phyloP scores from a whole-genome alignment of 1,140 invertebrate genomes.

The Ceratitis capitata region DNA sequence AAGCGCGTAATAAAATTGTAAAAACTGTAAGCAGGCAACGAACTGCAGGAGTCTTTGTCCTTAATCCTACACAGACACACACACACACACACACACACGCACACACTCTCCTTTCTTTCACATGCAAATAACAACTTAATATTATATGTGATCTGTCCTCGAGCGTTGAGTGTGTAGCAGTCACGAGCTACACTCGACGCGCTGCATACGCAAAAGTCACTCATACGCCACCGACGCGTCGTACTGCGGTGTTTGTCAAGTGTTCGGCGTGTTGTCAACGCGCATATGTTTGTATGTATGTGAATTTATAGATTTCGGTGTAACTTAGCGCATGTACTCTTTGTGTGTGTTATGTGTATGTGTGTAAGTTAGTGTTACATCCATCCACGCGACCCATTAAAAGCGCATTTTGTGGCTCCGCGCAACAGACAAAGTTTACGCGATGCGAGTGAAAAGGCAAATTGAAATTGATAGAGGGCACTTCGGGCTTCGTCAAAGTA shows the following conservation, averaged over 20 bases:
- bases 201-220: background rate
- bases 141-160: slow-evolving; percentile 2
- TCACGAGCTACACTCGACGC: background rate
- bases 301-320: too few species aligned
- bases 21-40: background rate
- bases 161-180: background rate
- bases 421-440: background rate
- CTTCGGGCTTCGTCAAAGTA: background rate
- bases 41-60: background rate
- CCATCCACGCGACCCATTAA: background rate
- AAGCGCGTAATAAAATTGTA: slow-evolving; percentile 19
- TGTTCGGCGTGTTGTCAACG: background rate
- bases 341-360: background rate
- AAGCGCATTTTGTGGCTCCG: background rate
- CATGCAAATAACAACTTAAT: slow-evolving; percentile 22
- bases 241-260: background rate
- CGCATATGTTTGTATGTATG: background rate
- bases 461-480: slow-evolving; percentile 28
- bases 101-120: background rate
- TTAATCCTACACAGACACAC: background rate
- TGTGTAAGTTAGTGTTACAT: background rate
- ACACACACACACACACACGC: background rate
- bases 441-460: background rate
- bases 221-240: background rate
- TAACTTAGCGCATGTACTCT: background rate